Base-by-base conservation (phyloP, 2,797 vertebrate genomes). In the Kryptopterus vitreolus region DNA sequence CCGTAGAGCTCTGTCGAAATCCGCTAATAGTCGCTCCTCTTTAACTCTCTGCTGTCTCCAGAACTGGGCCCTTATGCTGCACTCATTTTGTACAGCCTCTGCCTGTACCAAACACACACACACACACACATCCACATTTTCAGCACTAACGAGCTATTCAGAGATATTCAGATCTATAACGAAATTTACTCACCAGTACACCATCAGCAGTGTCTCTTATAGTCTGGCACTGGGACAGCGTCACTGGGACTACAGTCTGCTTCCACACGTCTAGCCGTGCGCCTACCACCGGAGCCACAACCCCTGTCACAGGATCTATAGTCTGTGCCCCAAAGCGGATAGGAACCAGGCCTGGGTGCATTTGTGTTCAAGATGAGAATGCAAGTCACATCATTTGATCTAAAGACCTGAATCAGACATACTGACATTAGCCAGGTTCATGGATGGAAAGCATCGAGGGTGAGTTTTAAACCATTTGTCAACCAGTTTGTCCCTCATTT, bases 341-440 rank as follows among this genome's bases (percentile, higher is more conserved):
- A 3, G 96, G 93, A 78, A 95, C 91, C n/a, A 97, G 91, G 55
- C 96, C 96, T 98, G 89, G 76, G 22, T 76, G 69, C 48, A 76
- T 52, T 63, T 24, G 66, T 35, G 55, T 15, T 61, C 29, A 52
- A 11, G 35, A 62, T 76, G 16, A 75, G 13, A 81, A 59, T 50
- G 71, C 35, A n/a, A 7, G 62, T 72, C 4, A 81, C 24, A 46
- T 31, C 61, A 66, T 20, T 61, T 13, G 12, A 9, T 33, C 22
- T 59, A 8, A 5, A 15, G 22, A 18, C 24, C 22, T 6, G 16
- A 59, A 1, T 68, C 18, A 50, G 24, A 48, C n/a, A 52, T 3
- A 6, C 20, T 72, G 50, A 71, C 4, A 33, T 71, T n/a, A 71
- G 18, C 29, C 3, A 1, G 48, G 18, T 52, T 22, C 29, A 26